Evolutionary conservation across 1,140 invertebrate genomes (phyloP).

Genomic region (Scaptomyza hsui): DNA sequence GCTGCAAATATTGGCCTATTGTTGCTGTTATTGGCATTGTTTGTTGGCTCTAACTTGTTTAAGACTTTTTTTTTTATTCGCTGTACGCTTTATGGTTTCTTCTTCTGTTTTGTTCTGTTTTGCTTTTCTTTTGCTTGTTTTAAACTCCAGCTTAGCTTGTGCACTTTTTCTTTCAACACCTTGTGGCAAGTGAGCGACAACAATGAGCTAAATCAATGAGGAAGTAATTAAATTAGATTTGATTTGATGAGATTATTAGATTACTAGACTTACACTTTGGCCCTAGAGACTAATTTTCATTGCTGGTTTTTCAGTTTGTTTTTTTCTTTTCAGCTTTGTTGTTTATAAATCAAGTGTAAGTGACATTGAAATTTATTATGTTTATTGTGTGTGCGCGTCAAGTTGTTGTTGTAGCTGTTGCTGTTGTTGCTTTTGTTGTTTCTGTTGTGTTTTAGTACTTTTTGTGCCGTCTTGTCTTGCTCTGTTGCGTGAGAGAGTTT

Average conservation of each 20-base stretch:
- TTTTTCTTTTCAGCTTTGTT: constrained; percentile 32
- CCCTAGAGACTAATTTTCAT: constrained; percentile 1
- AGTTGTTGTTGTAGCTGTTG: constrained; percentile 7
- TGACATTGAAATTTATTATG: constrained; percentile 78
- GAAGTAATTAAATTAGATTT: constrained; percentile 68
- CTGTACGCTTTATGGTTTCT: constrained; percentile 51
- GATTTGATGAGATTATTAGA: constrained; percentile 19
- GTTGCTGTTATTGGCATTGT: constrained; percentile 22
- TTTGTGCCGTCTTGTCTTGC: constrained; percentile 44
- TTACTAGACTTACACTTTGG: constrained; percentile 3
- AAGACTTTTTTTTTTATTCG: constrained; percentile 13
- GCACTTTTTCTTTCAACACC: constrained; percentile 60
- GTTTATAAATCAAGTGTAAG: constrained; percentile 78
- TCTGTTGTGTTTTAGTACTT: constrained; percentile 13
- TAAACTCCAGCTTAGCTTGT: constrained; percentile 26
- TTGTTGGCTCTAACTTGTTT: constrained; percentile 38
- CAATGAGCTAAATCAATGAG: constrained; percentile 68
- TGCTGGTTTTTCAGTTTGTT: constrained; percentile 6
- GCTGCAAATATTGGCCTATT: constrained; percentile 32
- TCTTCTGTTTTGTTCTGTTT: constrained; percentile 46
- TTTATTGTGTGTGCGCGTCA: constrained; percentile 15
- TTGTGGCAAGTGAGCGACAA: constrained; percentile 10
- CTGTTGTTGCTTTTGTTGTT: constrained; percentile 24
- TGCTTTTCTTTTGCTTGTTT: constrained; percentile 22
- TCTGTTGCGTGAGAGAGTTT: constrained; percentile 77